These are phyloP conservation scores for Macrochelys suwanniensis DNA, from an alignment of 2,797 vertebrate species.

Conservation along the genomic window DNA sequence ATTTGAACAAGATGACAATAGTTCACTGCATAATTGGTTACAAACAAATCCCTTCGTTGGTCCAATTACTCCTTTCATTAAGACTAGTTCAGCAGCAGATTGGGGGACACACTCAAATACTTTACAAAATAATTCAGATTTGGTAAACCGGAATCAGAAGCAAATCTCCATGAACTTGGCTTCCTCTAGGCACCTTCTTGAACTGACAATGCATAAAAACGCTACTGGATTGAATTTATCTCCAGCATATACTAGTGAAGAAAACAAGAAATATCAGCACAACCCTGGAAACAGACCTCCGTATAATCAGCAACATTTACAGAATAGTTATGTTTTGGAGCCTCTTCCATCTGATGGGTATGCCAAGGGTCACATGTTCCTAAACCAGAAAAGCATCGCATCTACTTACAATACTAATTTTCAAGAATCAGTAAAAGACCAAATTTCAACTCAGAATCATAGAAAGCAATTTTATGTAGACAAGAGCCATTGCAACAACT, in stretches of 20 bases:
- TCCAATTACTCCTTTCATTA: not conserved
- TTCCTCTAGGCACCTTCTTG: not conserved
- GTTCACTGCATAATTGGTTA: not conserved
- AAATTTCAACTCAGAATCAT: not conserved
- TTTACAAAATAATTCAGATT: not conserved
- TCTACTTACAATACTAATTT: not conserved
- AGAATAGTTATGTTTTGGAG: not conserved
- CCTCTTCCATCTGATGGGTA: not conserved
- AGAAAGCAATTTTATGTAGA: not conserved
- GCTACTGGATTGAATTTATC: not conserved
- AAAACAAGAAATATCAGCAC: not conserved
- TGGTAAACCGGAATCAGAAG: constrained; percentile 31
- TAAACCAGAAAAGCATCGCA: not conserved
- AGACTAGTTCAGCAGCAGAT: constrained; percentile 27
- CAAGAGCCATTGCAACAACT: constrained; percentile 56
- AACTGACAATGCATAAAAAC: not conserved
- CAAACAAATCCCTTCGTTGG: not conserved
- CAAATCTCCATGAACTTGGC: constrained; percentile 31
- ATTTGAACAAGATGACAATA: not conserved
- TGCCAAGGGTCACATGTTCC: not conserved
- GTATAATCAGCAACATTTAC: not conserved
- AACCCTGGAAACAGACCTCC: not conserved
- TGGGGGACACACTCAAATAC: constrained; percentile 58
- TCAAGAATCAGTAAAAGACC: not conserved
- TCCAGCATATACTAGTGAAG: not conserved